Conservation (phyloP, 2,888 invertebrate genomes). For the Lasius fuliginosus region DNA sequence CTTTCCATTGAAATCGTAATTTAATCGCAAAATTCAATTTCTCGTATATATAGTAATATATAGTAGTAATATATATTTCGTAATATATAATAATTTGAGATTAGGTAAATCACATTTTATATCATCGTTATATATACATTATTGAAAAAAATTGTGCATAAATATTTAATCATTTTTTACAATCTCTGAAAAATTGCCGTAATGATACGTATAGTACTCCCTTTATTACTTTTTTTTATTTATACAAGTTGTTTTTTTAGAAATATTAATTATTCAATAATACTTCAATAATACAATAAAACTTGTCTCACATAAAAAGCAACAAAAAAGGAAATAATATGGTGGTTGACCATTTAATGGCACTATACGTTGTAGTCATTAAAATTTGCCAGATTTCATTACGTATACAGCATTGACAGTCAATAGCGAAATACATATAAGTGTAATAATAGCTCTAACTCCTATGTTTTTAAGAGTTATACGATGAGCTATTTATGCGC, state of each 20-base stretch:
- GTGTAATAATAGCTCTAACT: not conserved
- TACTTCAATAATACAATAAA: too few relatives aligned
- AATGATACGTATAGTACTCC: not conserved
- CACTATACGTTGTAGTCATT: not conserved
- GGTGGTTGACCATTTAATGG: not conserved
- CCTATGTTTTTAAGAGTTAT: not conserved
- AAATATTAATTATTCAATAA: not conserved
- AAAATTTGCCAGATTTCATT: not conserved
- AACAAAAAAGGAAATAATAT: not conserved
- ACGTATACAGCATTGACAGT: not conserved
- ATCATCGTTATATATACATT: not conserved
- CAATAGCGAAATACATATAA: conserved; percentile 11
- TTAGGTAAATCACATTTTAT: conserved; percentile 3
- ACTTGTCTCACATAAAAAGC: not conserved
- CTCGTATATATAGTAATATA: not conserved
- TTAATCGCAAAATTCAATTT: conserved; percentile 15
- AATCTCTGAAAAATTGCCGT: not conserved
- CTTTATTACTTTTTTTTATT: not conserved
- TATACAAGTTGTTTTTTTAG: conserved; percentile 13
- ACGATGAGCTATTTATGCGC: not conserved
- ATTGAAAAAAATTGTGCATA: conserved; percentile 8
- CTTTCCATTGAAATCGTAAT: not conserved
- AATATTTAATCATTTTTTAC: conserved; percentile 17
- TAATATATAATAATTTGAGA: not conserved
- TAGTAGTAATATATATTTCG: not conserved